Percentiles rank a stretch among this genome's conserved stretches.
These are phyloP conservation scores for Taenaris catops DNA, from an alignment of 2,888 invertebrate species.

Conservation along the genomic window DNA sequence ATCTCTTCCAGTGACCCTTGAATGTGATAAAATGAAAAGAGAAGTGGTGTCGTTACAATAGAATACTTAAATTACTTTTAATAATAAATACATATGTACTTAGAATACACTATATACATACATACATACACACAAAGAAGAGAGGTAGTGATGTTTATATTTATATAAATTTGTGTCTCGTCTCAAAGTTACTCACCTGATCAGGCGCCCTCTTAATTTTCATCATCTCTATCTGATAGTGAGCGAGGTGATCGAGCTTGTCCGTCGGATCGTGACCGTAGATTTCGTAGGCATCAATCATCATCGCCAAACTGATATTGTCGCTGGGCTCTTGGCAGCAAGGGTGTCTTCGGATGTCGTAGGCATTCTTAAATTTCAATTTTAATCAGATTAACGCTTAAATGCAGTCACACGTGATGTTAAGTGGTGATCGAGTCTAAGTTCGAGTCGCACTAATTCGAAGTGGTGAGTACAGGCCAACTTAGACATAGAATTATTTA, in stretches of 20 bases:
- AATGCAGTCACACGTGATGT: too few species aligned
- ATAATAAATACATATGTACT: too few species aligned
- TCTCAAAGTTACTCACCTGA: conserved; percentile 45
- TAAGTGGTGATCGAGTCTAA: too few species aligned
- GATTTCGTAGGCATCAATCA: conserved; percentile 69
- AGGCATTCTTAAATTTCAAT: conserved; percentile 36
- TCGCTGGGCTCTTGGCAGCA: conserved; percentile 54
- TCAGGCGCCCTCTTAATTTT: conserved; percentile 63
- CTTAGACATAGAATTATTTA: too few species aligned
- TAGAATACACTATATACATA: neutral
- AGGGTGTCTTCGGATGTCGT: conserved; percentile 56
- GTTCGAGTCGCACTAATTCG: too few species aligned
- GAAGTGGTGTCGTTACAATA: too few species aligned
- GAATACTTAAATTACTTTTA: too few species aligned
- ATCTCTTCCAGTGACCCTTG: too few species aligned
- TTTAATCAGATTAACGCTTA: too few species aligned
- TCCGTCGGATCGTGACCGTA: conserved; percentile 73
- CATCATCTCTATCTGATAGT: conserved; percentile 71
- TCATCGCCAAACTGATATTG: conserved; percentile 62
- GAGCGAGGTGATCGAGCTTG: conserved; percentile 61
- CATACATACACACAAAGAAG: too few species aligned
- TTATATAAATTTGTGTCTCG: neutral
- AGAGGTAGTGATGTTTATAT: neutral
- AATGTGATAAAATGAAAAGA: too few species aligned
- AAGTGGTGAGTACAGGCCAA: too few species aligned